Evolutionary conservation across 92 coral and sea anemone species (phyloP).

Genomic region (Galaxea fascicularis): DNA sequence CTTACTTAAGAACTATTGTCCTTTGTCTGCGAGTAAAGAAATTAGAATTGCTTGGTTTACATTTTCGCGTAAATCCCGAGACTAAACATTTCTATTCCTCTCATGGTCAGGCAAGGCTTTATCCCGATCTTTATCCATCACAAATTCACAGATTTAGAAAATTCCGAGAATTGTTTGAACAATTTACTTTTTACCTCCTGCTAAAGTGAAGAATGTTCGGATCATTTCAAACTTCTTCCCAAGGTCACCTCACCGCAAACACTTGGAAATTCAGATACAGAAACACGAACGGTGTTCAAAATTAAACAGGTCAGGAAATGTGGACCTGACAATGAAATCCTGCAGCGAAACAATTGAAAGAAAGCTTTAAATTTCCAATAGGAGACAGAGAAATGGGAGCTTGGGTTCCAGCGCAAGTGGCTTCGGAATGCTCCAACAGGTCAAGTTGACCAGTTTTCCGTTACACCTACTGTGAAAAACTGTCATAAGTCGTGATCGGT

Average conservation of each 20-base stretch:
- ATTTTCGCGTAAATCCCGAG: neutral
- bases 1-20: neutral
- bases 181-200: constrained; percentile 17
- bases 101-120: neutral
- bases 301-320: neutral
- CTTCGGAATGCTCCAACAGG: neutral
- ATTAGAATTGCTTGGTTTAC: neutral
- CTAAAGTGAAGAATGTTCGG: constrained; percentile 1
- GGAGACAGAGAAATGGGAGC: neutral
- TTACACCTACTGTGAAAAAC: neutral
- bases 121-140: neutral
- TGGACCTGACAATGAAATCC: neutral
- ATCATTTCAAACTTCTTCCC: constrained; percentile 12
- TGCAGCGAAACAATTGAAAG: neutral
- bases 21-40: neutral
- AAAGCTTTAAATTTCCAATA: neutral
- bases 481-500: neutral
- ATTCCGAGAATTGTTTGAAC: neutral
- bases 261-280: neutral
- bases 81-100: constrained; percentile 10
- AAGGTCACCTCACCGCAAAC: neutral
- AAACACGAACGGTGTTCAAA: neutral
- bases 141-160: neutral
- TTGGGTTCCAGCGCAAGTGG: no score
- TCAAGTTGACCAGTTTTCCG: neutral